These are phyloP conservation scores for Pseudomyrmex concolor DNA, from an alignment of 1,140 invertebrate genomes.

Conservation along the genomic window DNA sequence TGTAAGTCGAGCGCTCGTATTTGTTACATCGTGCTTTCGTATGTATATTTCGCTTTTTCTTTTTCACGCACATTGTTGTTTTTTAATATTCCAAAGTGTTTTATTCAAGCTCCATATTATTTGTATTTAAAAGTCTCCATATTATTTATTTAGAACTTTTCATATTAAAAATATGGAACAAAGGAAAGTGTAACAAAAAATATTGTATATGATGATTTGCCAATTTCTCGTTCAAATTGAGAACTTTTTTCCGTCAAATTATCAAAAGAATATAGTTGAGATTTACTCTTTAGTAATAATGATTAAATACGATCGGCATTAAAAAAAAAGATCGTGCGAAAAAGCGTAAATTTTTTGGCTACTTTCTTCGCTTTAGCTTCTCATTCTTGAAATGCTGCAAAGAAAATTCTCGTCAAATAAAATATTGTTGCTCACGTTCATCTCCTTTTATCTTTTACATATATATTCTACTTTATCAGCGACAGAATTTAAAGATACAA, in stretches of 20 bases:
- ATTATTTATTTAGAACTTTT: not conserved
- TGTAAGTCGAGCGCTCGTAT: not conserved
- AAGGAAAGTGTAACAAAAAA: slow-evolving; percentile 1
- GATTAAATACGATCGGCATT: too few relatives aligned
- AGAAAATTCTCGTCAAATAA: slow-evolving; percentile 5
- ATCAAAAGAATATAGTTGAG: too few relatives aligned
- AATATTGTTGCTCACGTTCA: slow-evolving; percentile 18
- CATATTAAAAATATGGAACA: not conserved
- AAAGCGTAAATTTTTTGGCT: slow-evolving; percentile 22
- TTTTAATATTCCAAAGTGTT: slow-evolving; percentile 39
- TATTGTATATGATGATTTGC: not conserved
- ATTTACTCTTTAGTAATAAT: too few relatives aligned
- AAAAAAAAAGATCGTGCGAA: slow-evolving; percentile 4
- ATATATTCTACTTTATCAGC: slow-evolving; percentile 47
- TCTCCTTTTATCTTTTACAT: slow-evolving; percentile 41
- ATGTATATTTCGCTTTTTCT: not conserved
- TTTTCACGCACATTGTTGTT: slow-evolving; percentile 11
- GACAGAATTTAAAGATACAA: slow-evolving; percentile 54
- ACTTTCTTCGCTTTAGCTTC: slow-evolving; percentile 11
- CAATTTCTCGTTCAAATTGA: not conserved
- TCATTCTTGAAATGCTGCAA: slow-evolving; percentile 9
- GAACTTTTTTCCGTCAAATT: not conserved
- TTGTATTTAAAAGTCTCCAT: too few relatives aligned
- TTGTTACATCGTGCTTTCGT: not conserved
- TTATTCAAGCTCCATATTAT: not conserved